Base-by-base conservation (phyloP, 2,797 vertebrate genomes). In the Gambusia yucatana region DNA sequence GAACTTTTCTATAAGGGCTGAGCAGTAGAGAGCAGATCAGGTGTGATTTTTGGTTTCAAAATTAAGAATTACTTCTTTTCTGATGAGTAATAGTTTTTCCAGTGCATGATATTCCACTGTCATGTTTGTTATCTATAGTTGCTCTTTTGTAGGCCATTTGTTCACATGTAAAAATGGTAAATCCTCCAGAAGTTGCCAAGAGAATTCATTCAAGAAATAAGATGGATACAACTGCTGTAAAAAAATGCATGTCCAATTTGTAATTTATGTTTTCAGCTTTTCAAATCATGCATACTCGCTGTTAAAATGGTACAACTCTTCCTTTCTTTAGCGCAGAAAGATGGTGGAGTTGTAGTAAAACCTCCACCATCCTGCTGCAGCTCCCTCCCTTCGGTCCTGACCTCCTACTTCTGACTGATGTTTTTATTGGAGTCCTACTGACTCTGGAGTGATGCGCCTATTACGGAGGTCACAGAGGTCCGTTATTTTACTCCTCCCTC, bases 361-460 rank as follows among this genome's bases (percentile, higher is more conserved):
- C 43, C 70, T 25, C 77, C 91, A 70, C 74, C 63, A 0, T 82
- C 76, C 50, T 79, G 83, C 79, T 76, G 65, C 76, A 8, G 46
- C 65, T 89, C 41, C 81, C 73, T 82, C 76, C 84, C 73, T 76
- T 61, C 47, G 77, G 79, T 83, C 80, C 80, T 85, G 91, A 92
- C 89, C 91, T 91, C 75, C 78, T 77, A 79, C 75, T 79, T 83
- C 79, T 91, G 90, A 94, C 88, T 93, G 93, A 94, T 91, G 87
- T 74, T 92, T 94, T 94, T 92, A 93, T 92, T 93, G 88, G 85
- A 91, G 86, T 93, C 90, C 88, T 88, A 88, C 90, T 85, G 90
- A 91, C 87, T 92, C 86, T 72, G 86, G 84, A 91, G 84, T 88
- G 93, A 93, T 93, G 82, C 67, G 91, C 90, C 90, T 89, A 89